Conservation (phyloP, 2,113 vertebrate genomes). For the Phyllostomus hastatus region DNA sequence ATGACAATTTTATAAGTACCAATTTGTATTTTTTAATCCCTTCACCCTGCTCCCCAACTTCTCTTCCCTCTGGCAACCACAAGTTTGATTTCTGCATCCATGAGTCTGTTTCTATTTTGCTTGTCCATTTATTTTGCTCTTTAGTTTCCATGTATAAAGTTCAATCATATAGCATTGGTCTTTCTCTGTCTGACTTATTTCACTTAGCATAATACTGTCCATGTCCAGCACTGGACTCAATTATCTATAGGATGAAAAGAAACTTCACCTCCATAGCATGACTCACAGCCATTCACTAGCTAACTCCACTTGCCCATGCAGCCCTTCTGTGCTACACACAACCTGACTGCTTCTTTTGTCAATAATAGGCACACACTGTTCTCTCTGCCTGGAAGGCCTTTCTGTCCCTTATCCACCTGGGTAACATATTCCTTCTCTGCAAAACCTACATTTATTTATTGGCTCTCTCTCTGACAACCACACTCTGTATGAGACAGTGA, state of each 20-base stretch:
- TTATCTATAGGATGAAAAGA: neutral
- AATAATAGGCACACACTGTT: accelerated
- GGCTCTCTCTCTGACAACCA: neutral
- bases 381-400: neutral
- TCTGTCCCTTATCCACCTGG: neutral
- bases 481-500: neutral
- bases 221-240: neutral
- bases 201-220: neutral
- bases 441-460: neutral
- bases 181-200: neutral
- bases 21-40: neutral
- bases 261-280: neutral
- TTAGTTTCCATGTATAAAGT: neutral
- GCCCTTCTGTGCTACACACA: neutral
- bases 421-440: neutral
- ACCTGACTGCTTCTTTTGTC: neutral
- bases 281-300: neutral
- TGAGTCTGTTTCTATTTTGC: neutral
- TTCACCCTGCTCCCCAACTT: neutral
- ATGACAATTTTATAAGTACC: neutral
- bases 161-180: neutral
- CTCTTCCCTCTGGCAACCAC: neutral
- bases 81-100: neutral
- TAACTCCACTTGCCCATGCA: accelerated
- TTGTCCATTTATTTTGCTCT: neutral